Evolutionary conservation across 2,113 vertebrate genomes (phyloP), one percentile per base, ranked within the genome.

Genomic region (Toxostoma redivivum): DNA sequence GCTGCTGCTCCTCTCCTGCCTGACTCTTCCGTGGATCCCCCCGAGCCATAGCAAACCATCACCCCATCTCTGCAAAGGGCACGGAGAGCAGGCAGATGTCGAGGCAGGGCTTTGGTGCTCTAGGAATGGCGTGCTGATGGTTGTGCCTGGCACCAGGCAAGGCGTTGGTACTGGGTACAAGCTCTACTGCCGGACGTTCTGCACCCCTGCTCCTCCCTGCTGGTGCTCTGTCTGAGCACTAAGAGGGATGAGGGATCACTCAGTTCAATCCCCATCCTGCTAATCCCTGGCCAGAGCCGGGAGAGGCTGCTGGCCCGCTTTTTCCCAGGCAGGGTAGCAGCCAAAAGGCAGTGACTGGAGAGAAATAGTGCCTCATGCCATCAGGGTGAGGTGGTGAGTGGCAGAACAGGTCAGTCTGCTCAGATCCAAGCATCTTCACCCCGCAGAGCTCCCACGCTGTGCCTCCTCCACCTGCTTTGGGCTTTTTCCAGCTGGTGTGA

Each of bases 231-330:
- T 50, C 62, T 15, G 64, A 64, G 86, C 48, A 0, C 42, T 40
- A 0, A 15, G 5, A 35, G 37, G 35, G 42, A 5, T 18, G 47
- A 42, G 42, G 47, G 56, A 30, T 17, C 0, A 0, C 61, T 67
- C 1, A 0, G 33, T 23, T 16, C 30, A 23, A 0, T 69, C 50
- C 30, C 45, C 64, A 21, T 35, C 6, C 2, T 30, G 33, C 47
- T 33, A 33, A 40, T 60, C 28, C 12, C n/a, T 14, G 48, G 51
- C 14, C 24, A 33, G 70, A 35, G 48, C 25, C 5, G 13, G 47
- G 61, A 33, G 18, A 65, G 11, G 66, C 74, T 69, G 57, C 53
- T 15, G 3, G 45, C n/a, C 35, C 0, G 0, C 21, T 31, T 0
- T 0, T 47, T 88, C 44, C 57, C 38, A 13, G 47, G 65, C 40